These are phyloP conservation scores for Coecobrya sp. DNA, from an alignment of 2,888 invertebrate genomes.

Conservation along the genomic window DNA sequence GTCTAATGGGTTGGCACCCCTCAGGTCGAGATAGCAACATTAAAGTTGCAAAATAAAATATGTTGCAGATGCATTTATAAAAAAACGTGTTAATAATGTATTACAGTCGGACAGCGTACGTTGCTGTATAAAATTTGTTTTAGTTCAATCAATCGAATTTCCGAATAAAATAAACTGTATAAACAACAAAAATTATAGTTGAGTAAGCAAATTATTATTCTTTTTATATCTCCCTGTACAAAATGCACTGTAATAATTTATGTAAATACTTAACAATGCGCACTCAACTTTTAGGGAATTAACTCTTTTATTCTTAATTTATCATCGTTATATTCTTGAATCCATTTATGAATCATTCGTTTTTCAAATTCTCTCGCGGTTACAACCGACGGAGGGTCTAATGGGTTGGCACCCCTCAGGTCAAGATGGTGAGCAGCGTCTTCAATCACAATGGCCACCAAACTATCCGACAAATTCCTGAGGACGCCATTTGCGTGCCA, in stretches of 20 bases:
- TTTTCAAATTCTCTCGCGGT: constrained; percentile 90
- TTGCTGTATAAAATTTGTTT: constrained; percentile 39
- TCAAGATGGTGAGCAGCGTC: constrained; percentile 96
- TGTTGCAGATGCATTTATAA: background rate
- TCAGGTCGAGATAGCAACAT: constrained; percentile 91
- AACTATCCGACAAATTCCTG: constrained; percentile 90
- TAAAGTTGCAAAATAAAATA: background rate
- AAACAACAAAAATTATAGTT: background rate
- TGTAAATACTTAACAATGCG: no score
- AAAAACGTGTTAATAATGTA: background rate
- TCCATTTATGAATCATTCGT: constrained; percentile 90
- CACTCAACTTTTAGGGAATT: background rate
- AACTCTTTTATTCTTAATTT: constrained; percentile 38
- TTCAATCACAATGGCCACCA: constrained; percentile 92
- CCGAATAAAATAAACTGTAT: constrained; percentile 17
- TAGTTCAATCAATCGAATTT: background rate
- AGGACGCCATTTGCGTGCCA: constrained; percentile 96
- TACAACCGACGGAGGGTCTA: constrained; percentile 91
- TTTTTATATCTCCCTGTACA: no score
- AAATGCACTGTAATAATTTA: no score
- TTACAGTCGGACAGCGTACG: background rate
- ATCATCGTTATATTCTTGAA: constrained; percentile 87
- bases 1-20: constrained; percentile 90
- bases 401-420: constrained; percentile 90
- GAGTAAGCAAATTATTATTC: no score